phyloP scores from a whole-genome alignment of 1,140 invertebrate genomes.

The Diorhabda elongata region DNA sequence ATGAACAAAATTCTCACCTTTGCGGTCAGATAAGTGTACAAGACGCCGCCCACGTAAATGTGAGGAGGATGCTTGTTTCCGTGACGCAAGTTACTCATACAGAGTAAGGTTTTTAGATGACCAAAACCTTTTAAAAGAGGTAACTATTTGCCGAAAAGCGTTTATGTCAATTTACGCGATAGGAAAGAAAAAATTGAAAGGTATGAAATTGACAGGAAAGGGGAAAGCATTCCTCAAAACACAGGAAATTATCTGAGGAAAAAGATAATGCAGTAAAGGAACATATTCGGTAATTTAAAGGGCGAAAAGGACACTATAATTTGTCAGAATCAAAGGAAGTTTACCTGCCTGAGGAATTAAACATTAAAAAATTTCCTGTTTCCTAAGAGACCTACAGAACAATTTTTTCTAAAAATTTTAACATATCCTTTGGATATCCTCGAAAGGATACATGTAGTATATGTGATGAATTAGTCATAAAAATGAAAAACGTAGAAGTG shows the following conservation, averaged over 20 bases:
- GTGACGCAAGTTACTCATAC: not conserved
- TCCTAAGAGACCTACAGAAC: conserved; percentile 21
- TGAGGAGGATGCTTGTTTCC: not conserved
- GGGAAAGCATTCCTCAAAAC: not conserved
- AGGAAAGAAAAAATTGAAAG: not conserved
- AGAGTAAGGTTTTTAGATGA: not conserved
- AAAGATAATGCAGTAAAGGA: not conserved
- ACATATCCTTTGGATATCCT: conserved; percentile 27
- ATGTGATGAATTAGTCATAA: not conserved
- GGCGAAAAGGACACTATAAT: conserved; percentile 20
- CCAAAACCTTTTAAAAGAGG: not conserved
- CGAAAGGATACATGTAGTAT: conserved; percentile 10
- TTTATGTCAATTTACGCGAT: conserved; percentile 4
- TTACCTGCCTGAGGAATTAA: conserved; percentile 25
- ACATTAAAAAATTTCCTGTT: conserved; percentile 18
- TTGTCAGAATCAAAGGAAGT: conserved; percentile 16
- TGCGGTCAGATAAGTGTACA: not conserved
- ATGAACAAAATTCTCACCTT: not conserved
- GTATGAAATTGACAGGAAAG: not conserved
- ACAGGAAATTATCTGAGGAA: not conserved
- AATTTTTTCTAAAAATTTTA: conserved; percentile 25
- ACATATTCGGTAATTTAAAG: conserved; percentile 15
- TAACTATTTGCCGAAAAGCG: not conserved
- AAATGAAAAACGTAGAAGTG: not conserved
- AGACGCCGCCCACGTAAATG: not conserved